phyloP scores from a whole-genome alignment of 2,113 vertebrate genomes.

The Sorex araneus region DNA sequence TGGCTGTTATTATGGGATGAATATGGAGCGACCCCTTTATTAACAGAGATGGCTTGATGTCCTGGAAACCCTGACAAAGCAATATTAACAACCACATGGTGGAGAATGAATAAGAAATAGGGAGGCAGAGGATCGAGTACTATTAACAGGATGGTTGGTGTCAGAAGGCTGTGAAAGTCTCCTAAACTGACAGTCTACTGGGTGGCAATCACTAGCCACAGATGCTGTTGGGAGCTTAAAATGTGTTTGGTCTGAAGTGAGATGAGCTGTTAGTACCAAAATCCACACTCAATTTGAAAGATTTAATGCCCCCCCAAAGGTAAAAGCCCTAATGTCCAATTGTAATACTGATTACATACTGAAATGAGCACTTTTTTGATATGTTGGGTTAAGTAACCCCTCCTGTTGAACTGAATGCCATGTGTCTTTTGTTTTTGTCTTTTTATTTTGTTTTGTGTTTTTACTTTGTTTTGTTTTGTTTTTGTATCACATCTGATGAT shows the following conservation, averaged over 20 bases:
- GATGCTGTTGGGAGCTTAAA: neutral
- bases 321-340: neutral
- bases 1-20: conserved; percentile 35
- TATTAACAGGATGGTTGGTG: neutral
- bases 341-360: neutral
- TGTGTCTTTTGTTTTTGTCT: neutral
- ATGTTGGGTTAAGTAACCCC: conserved; percentile 8
- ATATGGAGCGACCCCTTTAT: conserved; percentile 40
- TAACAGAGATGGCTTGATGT: conserved; percentile 36
- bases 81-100: neutral
- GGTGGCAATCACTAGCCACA: neutral
- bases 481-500: too few relatives aligned
- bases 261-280: neutral
- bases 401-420: neutral
- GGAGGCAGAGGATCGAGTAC: neutral
- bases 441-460: too few relatives aligned
- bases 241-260: conserved; percentile 7
- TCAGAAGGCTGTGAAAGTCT: conserved; percentile 15
- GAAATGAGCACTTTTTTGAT: conserved; percentile 20
- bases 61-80: conserved; percentile 36
- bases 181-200: neutral
- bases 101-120: conserved; percentile 46
- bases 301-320: neutral
- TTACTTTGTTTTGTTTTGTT: too few relatives aligned
- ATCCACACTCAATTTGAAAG: neutral